Conservation (phyloP, 2,888 invertebrate genomes). For the Drosophila melanosoma region DNA sequence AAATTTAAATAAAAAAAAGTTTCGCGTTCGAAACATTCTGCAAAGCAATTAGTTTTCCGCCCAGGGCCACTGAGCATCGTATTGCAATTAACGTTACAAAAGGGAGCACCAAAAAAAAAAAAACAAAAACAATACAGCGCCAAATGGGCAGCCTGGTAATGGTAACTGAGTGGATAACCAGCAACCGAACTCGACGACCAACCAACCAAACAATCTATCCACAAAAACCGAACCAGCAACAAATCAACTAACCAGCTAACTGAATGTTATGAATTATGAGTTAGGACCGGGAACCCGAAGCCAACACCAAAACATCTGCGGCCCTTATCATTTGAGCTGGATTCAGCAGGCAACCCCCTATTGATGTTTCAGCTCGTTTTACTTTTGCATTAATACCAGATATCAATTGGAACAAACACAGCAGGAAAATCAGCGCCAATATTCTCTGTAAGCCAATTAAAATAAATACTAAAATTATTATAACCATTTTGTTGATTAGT, state of each 20-base stretch:
- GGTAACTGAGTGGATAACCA: conserved; percentile 13
- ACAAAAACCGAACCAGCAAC: conserved; percentile 13
- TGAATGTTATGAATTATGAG: conserved; percentile 67
- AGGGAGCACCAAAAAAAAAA: conserved; percentile 60
- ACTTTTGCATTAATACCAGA: conserved; percentile 26
- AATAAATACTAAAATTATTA: background rate
- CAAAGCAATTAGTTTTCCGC: conserved; percentile 75
- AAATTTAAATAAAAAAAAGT: conserved; percentile 55
- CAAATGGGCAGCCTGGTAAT: conserved; percentile 47
- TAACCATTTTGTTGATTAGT: background rate
- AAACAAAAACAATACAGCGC: conserved; percentile 65
- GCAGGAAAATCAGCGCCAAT: background rate
- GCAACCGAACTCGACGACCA: conserved; percentile 7
- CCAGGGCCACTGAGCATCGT: conserved; percentile 67
- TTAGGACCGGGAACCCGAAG: conserved; percentile 36
- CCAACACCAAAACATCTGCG: conserved; percentile 37
- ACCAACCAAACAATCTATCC: conserved; percentile 5
- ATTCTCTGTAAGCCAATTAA: conserved; percentile 3
- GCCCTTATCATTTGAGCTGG: background rate
- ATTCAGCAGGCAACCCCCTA: background rate
- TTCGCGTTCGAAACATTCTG: conserved; percentile 57
- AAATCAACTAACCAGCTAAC: conserved; percentile 54
- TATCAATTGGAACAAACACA: conserved; percentile 33
- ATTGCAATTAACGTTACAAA: conserved; percentile 74
- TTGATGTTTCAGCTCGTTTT: conserved; percentile 17